A percentile compares a stretch with the other conserved stretches of the same genome.
phyloP scores from a whole-genome alignment of 2,888 invertebrate species.

The Eudemis profundana region DNA sequence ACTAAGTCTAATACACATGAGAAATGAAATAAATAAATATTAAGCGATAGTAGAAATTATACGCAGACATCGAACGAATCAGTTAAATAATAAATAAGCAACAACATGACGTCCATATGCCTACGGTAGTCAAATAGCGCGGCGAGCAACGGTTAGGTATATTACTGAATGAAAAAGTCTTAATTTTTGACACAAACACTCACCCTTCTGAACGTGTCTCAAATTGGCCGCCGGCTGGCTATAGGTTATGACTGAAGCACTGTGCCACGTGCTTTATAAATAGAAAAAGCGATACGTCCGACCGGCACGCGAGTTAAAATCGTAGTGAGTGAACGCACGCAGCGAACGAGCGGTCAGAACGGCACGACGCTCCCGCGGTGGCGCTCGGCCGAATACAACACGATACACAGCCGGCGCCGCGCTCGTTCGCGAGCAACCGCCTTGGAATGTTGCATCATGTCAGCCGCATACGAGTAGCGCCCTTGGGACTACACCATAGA shows the following conservation, averaged over 20 bases:
- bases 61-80: slow-evolving; percentile 27
- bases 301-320: slow-evolving; percentile 65
- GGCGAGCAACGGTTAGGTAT: slow-evolving; percentile 29
- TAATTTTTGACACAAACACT: slow-evolving; percentile 48
- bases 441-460: slow-evolving; percentile 39
- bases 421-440: slow-evolving; percentile 26
- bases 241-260: slow-evolving; percentile 63
- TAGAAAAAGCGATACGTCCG: slow-evolving; percentile 62
- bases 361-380: slow-evolving; percentile 50
- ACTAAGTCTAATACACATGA: neutral
- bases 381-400: slow-evolving; percentile 58
- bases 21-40: slow-evolving; percentile 3
- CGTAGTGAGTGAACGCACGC: slow-evolving; percentile 75
- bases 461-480: slow-evolving; percentile 9
- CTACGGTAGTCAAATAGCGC: slow-evolving; percentile 13
- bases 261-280: slow-evolving; percentile 75
- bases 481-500: slow-evolving; percentile 23
- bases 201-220: slow-evolving; percentile 47
- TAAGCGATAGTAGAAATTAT: slow-evolving; percentile 14
- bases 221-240: slow-evolving; percentile 47
- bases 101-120: slow-evolving; percentile 32
- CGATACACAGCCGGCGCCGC: slow-evolving; percentile 1
- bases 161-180: slow-evolving; percentile 41
- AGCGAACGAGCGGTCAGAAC: slow-evolving; percentile 46
- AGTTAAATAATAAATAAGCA: slow-evolving; percentile 24